Evolutionary conservation across 2,797 vertebrate genomes (phyloP).

Genomic region (Tauraco hartlaubi): DNA sequence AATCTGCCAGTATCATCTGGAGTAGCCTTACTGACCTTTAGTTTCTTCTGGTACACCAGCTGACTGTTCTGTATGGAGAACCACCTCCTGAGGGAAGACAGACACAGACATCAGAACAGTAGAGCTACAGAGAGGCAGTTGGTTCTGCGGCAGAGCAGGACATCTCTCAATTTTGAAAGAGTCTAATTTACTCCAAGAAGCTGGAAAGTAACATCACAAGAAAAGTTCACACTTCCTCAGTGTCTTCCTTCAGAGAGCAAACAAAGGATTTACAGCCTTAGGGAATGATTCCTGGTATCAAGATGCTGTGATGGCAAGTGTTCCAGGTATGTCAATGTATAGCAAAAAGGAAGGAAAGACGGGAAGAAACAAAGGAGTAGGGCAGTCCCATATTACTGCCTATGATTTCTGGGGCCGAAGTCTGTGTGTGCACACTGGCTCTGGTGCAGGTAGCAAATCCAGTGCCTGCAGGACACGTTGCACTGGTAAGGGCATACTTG

Average conservation of each 20-base stretch:
- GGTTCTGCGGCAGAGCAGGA: background rate
- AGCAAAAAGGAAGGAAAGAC: background rate
- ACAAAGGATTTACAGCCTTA: background rate
- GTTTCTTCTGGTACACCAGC: slow-evolving; percentile 98
- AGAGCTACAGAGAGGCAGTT: background rate
- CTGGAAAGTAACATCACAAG: background rate
- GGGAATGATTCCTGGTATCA: background rate
- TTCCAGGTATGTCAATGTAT: background rate
- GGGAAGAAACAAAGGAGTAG: background rate
- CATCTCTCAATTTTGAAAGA: background rate
- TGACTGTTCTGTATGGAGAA: slow-evolving; percentile 99
- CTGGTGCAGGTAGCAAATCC: background rate
- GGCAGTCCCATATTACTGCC: background rate
- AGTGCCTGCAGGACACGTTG: background rate
- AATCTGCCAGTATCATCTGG: background rate
- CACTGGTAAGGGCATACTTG: background rate
- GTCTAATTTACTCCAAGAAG: background rate
- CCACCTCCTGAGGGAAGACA: slow-evolving; percentile 86
- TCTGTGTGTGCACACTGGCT: background rate
- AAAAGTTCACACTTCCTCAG: background rate
- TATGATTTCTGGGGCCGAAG: background rate
- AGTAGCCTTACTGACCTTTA: slow-evolving; percentile 84
- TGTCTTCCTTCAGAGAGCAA: background rate
- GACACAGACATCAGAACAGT: background rate
- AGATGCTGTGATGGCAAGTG: background rate